A percentile compares a stretch with the other conserved stretches of the same genome.
phyloP scores from a whole-genome alignment of 2,113 vertebrate species.

The Oreochromis tanganicae region DNA sequence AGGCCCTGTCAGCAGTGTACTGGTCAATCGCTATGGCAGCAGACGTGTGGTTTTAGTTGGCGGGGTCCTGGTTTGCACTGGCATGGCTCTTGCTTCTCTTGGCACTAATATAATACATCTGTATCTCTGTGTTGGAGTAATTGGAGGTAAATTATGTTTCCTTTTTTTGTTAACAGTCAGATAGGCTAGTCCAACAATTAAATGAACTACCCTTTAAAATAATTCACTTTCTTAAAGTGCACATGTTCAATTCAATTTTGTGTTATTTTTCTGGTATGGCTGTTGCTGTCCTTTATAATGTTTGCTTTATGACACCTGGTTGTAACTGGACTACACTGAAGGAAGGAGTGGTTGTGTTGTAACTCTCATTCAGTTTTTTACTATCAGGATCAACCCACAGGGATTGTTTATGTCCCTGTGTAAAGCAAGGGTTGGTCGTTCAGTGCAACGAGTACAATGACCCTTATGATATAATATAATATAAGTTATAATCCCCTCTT shows the following conservation, averaged over 20 bases:
- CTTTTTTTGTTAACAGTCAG: background rate
- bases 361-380: background rate
- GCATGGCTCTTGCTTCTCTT: slow-evolving; percentile 76
- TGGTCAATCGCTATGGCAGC: slow-evolving; percentile 80
- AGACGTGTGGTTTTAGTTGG: slow-evolving; percentile 79
- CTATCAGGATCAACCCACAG: background rate
- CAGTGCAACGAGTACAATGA: background rate
- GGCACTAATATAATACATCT: slow-evolving; percentile 78
- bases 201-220: background rate
- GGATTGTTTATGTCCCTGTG: background rate
- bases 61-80: slow-evolving; percentile 70
- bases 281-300: background rate
- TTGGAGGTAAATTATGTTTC: slow-evolving; percentile 70
- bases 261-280: background rate
- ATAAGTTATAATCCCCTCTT: background rate
- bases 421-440: background rate
- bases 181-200: background rate
- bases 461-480: background rate
- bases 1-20: slow-evolving; percentile 79
- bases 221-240: background rate
- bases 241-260: background rate
- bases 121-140: slow-evolving; percentile 77
- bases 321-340: background rate
- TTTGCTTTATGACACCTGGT: background rate
- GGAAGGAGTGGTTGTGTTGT: background rate